Evolutionary conservation across 1,140 invertebrate genomes (phyloP), one percentile per base, ranked within the genome.

Genomic region (Euglossa dilemma): DNA sequence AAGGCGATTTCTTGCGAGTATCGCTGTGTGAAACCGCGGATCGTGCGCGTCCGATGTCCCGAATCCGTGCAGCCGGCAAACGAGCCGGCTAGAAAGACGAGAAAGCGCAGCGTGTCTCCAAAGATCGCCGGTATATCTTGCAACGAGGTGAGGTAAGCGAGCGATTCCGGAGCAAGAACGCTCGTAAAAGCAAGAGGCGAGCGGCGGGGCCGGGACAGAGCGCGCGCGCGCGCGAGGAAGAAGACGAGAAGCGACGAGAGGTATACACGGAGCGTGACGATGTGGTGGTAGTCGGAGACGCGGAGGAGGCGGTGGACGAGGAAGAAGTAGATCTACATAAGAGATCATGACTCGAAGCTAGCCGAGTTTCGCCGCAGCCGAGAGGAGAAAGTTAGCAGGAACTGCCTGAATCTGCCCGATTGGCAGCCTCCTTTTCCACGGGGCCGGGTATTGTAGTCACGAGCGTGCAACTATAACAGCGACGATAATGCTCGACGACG

Each of bases 301-400:
- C 25, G 75, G n/a, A 23, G 28, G 12, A 9, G 63, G 50, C 8
- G 69, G 69, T 16, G 45, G 70, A 54, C n/a, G 75, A 77, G 78
- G 70, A 64, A 84, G 72, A 80, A 80, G 85, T 85, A 82, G 86
- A 90, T 90, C 88, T 90, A 89, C 86, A 91, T 89, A 90, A 91
- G 89, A 90, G 91, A 92, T 93, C 90, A 92, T 90, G 91, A 91
- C 90, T 91, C 87, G 89, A 47, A 69, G 85, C 89, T 90, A 91
- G 90, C 84, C 91, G 89, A 92, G 91, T 92, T 93, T 92, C 87
- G 87, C 83, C 78, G 80, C 74, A 57, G 72, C 74, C 64, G 79
- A 83, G 80, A 91, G 89, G 92, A 92, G 92, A 93, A 93, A 93
- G 92, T 93, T 91, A 89, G 70, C 90, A 90, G 91, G 87, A 92